These are phyloP conservation scores for Drosophila biarmipes DNA, from an alignment of 1,140 invertebrate species.

Conservation along the genomic window DNA sequence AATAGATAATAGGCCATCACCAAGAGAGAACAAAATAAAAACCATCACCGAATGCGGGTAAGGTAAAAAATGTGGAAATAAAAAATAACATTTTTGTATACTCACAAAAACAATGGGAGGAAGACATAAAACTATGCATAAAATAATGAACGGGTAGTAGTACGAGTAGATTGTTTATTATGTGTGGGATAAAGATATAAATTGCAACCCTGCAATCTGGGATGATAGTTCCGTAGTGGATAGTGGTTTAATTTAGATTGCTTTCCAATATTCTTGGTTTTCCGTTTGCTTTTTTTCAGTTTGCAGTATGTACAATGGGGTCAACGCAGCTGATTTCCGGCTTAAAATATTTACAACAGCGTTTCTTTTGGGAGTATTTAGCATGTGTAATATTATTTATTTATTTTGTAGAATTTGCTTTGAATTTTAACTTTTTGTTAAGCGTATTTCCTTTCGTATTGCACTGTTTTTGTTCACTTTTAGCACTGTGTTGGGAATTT, in stretches of 20 bases:
- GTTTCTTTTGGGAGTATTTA: constrained; percentile 35
- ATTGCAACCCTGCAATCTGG: constrained; percentile 7
- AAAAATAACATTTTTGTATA: constrained; percentile 75
- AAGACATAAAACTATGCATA: constrained; percentile 77
- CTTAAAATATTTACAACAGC: constrained; percentile 79
- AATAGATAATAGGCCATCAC: not conserved
- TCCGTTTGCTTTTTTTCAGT: constrained; percentile 21
- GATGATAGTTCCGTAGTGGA: constrained; percentile 32
- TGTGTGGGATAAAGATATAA: constrained; percentile 47
- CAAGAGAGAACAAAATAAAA: not conserved
- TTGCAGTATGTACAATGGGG: constrained; percentile 47
- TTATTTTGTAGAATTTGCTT: constrained; percentile 51
- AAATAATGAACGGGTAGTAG: constrained; percentile 74
- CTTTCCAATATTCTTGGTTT: constrained; percentile 21
- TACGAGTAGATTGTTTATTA: constrained; percentile 61
- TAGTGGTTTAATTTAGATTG: constrained; percentile 43
- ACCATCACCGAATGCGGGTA: constrained; percentile 14
- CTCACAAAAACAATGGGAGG: constrained; percentile 80
- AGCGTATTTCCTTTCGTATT: constrained; percentile 74
- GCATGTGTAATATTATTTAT: constrained; percentile 32
- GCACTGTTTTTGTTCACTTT: constrained; percentile 58
- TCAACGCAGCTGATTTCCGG: constrained; percentile 24
- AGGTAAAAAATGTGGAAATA: constrained; percentile 14
- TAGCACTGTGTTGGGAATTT: constrained; percentile 17
- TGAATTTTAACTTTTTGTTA: constrained; percentile 79